These are phyloP conservation scores for Tolypeutes matacus DNA, from an alignment of 2,797 vertebrate species.

Conservation along the genomic window DNA sequence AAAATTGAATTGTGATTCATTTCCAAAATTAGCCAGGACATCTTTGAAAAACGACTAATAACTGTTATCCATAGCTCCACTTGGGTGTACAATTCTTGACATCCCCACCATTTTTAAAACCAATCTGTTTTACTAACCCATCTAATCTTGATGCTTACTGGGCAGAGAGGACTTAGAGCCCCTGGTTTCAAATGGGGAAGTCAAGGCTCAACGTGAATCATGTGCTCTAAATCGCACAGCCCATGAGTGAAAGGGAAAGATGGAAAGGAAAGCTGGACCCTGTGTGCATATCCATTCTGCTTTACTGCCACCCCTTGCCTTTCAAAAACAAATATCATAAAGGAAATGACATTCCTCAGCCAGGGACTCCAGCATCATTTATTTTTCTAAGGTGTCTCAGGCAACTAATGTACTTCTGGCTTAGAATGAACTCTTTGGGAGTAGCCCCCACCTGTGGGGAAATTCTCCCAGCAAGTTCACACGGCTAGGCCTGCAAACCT, in stretches of 20 bases:
- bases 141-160: not conserved
- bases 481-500: not conserved
- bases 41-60: too few relatives aligned
- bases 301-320: constrained; percentile 8
- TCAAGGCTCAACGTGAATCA: not conserved
- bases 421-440: constrained; percentile 53
- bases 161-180: not conserved
- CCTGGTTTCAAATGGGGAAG: not conserved
- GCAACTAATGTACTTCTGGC: constrained; percentile 44
- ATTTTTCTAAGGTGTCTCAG: constrained; percentile 79
- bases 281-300: not conserved
- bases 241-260: accelerated
- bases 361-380: constrained; percentile 63
- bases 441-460: not conserved
- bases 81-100: too few relatives aligned
- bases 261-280: not conserved
- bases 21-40: too few relatives aligned
- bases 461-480: not conserved
- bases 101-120: too few relatives aligned
- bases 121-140: too few relatives aligned
- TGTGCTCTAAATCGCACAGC: not conserved
- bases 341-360: constrained; percentile 64
- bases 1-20: too few relatives aligned
- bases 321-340: constrained; percentile 66
- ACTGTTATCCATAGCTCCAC: too few relatives aligned